Evolutionary conservation across 2,113 vertebrate genomes (phyloP).

Genomic region (Scartelaos histophorus): DNA sequence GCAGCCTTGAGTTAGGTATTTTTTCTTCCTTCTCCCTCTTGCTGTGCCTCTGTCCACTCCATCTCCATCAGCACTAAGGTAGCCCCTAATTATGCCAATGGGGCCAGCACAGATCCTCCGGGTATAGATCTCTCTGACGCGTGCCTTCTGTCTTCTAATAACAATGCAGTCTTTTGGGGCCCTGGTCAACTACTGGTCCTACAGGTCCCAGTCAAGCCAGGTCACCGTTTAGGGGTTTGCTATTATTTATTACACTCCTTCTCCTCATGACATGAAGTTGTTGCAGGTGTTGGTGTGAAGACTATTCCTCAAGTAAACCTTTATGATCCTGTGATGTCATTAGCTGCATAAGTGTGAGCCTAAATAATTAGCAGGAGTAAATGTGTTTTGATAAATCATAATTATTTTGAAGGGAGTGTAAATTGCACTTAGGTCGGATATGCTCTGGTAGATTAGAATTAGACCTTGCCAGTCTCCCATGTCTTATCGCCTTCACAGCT

Average conservation of each 20-base stretch:
- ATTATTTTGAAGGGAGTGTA: constrained; percentile 64
- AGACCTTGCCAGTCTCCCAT: constrained; percentile 43
- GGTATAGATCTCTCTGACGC: constrained; percentile 41
- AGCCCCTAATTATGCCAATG: constrained; percentile 52
- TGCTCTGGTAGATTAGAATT: constrained; percentile 61
- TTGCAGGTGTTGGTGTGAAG: constrained; percentile 12
- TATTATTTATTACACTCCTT: neutral
- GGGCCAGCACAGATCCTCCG: constrained; percentile 54
- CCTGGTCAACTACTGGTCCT: constrained; percentile 5
- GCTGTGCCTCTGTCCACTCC: constrained; percentile 51
- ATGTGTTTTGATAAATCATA: constrained; percentile 65
- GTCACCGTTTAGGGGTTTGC: constrained; percentile 8
- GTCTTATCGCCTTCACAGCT: constrained; percentile 45
- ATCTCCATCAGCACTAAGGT: constrained; percentile 58
- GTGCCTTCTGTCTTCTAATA: constrained; percentile 48
- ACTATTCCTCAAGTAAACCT: constrained; percentile 10
- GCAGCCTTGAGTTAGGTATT: constrained; percentile 48
- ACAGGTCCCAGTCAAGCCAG: constrained; percentile 45
- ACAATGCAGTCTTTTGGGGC: constrained; percentile 27
- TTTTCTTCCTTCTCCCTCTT: constrained; percentile 39
- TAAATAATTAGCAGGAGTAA: constrained; percentile 48
- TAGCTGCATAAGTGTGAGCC: constrained; percentile 14
- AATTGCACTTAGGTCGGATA: constrained; percentile 59
- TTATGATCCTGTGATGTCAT: constrained; percentile 7
- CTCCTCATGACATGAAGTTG: constrained; percentile 18